Evolutionary conservation across 2,113 vertebrate genomes (phyloP).

Genomic region (Pelusios castaneus): DNA sequence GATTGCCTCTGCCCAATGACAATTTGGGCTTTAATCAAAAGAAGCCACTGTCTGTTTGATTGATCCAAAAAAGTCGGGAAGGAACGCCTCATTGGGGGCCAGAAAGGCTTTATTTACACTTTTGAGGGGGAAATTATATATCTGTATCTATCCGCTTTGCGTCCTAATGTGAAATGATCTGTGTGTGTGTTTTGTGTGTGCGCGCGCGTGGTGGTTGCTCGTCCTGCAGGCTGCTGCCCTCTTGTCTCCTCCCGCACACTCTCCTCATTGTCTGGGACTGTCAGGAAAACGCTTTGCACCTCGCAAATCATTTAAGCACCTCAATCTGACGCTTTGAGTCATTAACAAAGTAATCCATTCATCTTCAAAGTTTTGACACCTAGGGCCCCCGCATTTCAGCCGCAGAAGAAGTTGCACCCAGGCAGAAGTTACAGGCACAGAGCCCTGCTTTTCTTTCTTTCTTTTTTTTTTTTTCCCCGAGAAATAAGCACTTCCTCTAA

Average conservation of each 20-base stretch:
- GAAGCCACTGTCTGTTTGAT: slow-evolving; percentile 99
- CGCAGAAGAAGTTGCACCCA: slow-evolving; percentile 79
- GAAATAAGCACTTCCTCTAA: slow-evolving; percentile 61
- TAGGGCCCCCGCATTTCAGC: slow-evolving; percentile 72
- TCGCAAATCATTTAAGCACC: slow-evolving; percentile 90
- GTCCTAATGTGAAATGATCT: slow-evolving; percentile 65
- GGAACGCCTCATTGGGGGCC: slow-evolving; percentile 96
- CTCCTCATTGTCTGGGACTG: slow-evolving; percentile 92
- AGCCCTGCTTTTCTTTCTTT: slow-evolving; percentile 39
- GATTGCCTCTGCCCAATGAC: slow-evolving; percentile 99
- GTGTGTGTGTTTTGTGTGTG: slow-evolving; percentile 7
- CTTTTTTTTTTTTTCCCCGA: background rate
- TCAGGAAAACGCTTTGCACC: slow-evolving; percentile 90
- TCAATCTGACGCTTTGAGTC: slow-evolving; percentile 86
- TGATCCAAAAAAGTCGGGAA: slow-evolving; percentile 97
- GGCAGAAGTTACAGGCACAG: slow-evolving; percentile 59
- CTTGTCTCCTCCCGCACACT: slow-evolving; percentile 84
- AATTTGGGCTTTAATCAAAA: slow-evolving; percentile 99
- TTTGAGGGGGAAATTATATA: slow-evolving; percentile 78
- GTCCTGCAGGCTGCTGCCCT: slow-evolving; percentile 72
- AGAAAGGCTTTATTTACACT: slow-evolving; percentile 93
- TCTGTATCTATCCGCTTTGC: slow-evolving; percentile 67
- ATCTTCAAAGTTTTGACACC: slow-evolving; percentile 91
- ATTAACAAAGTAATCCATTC: slow-evolving; percentile 92
- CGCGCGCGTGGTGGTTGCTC: slow-evolving; percentile 37